These are phyloP conservation scores for Amyelois transitella DNA, from an alignment of 1,140 invertebrate genomes.

Conservation along the genomic window DNA sequence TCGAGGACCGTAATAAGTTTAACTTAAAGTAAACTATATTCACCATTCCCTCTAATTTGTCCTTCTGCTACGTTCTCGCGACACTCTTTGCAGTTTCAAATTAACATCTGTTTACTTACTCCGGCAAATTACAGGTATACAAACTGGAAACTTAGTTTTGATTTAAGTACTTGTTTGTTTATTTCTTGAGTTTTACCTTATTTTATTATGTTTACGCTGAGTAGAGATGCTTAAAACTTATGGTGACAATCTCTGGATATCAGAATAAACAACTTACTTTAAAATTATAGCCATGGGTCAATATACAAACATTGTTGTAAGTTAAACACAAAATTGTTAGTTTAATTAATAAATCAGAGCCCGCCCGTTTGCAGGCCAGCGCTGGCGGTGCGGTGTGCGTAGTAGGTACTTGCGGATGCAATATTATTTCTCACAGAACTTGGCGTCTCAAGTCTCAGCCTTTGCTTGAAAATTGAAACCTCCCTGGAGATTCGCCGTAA, in stretches of 20 bases:
- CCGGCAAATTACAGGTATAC: neutral
- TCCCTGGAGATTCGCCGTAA: conserved; percentile 54
- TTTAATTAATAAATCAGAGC: neutral
- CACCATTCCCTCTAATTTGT: conserved; percentile 70
- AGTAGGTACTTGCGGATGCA: conserved; percentile 26
- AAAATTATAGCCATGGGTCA: too few species aligned
- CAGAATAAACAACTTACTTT: too few species aligned
- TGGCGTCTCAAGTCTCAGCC: conserved; percentile 39
- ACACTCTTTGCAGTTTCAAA: conserved; percentile 58
- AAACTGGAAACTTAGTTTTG: neutral
- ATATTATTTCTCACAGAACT: conserved; percentile 51
- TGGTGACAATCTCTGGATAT: too few species aligned
- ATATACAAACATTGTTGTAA: neutral
- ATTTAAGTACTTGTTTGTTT: neutral
- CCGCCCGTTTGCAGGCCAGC: neutral
- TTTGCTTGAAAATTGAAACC: conserved; percentile 61
- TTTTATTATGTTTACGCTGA: too few species aligned
- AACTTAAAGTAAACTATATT: conserved; percentile 75
- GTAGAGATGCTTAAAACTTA: too few species aligned
- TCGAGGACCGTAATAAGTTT: conserved; percentile 72
- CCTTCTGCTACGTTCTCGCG: conserved; percentile 37
- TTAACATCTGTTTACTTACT: conserved; percentile 32
- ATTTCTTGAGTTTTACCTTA: neutral
- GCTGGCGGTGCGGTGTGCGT: neutral
- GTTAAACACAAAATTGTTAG: neutral